These are phyloP conservation scores for Palythoa grandis DNA, from an alignment of 92 coral and sea anemone genomes.

Conservation along the genomic window DNA sequence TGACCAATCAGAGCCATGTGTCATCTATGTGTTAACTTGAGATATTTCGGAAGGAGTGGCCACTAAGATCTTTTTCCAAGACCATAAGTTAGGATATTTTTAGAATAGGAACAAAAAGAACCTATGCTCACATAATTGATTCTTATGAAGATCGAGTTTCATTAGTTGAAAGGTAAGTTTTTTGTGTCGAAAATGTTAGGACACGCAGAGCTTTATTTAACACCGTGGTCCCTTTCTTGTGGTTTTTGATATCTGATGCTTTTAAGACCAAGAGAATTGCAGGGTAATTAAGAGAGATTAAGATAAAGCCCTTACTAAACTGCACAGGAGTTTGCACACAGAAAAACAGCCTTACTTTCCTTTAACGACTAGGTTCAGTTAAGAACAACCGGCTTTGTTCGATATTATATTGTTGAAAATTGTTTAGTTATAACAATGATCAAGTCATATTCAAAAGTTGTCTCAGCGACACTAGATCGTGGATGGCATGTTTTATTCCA, in stretches of 20 bases:
- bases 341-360: neutral
- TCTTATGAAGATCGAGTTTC: neutral
- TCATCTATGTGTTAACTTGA: neutral
- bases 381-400: too few relatives aligned
- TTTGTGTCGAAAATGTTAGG: neutral
- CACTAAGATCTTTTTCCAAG: slow-evolving; percentile 1
- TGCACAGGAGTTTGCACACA: too few relatives aligned
- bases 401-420: neutral
- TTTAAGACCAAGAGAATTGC: neutral
- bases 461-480: too few relatives aligned
- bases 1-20: neutral
- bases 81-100: neutral
- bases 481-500: too few relatives aligned
- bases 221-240: neutral
- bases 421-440: neutral
- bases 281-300: too few relatives aligned
- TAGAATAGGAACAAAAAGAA: neutral
- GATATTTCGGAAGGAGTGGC: slow-evolving; percentile 2
- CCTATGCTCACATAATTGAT: neutral
- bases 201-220: too few relatives aligned
- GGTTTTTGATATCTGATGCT: neutral
- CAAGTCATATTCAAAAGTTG: neutral
- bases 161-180: slow-evolving; percentile 21
- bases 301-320: too few relatives aligned
- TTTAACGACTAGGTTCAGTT: neutral